A percentile compares a stretch with the other conserved stretches of the same genome.
phyloP scores from a whole-genome alignment of 2,797 vertebrate species.

The Premnoplex brunnescens region DNA sequence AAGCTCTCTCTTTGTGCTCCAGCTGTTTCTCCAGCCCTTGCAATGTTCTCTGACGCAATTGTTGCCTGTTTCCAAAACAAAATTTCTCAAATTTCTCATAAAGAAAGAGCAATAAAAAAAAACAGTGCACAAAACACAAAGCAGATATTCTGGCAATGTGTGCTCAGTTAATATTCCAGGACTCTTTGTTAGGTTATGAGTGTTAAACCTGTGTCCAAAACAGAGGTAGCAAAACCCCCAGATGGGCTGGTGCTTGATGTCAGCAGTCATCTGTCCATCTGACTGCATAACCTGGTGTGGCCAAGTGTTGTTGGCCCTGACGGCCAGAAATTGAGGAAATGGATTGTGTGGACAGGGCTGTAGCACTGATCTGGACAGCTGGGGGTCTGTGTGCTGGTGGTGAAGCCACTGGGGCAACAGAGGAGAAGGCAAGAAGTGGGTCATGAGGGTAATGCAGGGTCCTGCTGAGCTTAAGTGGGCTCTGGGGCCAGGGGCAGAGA shows the following conservation, averaged over 20 bases:
- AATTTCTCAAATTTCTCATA: slow-evolving; percentile 21
- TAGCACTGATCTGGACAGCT: background rate
- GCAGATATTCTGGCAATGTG: background rate
- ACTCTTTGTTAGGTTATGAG: background rate
- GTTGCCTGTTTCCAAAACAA: slow-evolving; percentile 57
- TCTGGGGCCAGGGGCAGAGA: background rate
- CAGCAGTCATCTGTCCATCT: background rate
- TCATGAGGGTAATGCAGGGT: background rate
- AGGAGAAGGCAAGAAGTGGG: background rate
- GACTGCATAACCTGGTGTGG: background rate
- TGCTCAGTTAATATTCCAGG: background rate
- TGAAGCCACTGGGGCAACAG: background rate
- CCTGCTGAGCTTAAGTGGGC: background rate
- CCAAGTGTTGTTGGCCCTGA: background rate
- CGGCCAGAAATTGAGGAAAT: background rate
- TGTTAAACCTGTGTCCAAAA: background rate
- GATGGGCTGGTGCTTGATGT: background rate
- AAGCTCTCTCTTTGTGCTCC: slow-evolving; percentile 15
- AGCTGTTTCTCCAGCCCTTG: slow-evolving; percentile 43
- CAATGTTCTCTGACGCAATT: slow-evolving; percentile 8
- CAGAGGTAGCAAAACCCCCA: background rate
- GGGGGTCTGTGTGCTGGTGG: background rate
- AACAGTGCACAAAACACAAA: background rate
- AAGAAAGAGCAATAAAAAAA: background rate
- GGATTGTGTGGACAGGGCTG: background rate